Percentiles rank a stretch among this genome's conserved stretches.
Conservation (phyloP, 2,888 invertebrate species). For the Gastracanthus pulcherrimus region DNA sequence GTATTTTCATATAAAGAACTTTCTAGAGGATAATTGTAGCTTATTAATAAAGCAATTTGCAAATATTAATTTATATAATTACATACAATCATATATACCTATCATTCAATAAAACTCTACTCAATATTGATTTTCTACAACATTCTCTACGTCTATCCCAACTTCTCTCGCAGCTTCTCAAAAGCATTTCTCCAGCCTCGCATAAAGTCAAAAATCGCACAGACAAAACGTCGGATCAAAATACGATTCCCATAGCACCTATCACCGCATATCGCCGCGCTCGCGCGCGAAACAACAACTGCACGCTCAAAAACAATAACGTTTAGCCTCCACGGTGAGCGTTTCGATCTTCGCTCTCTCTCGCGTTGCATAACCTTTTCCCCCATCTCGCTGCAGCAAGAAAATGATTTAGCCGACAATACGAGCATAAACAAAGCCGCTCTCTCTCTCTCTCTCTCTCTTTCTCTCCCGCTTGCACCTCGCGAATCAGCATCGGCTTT, state of each 20-base stretch:
- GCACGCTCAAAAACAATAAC: constrained; percentile 46
- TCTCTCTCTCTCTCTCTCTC: neutral
- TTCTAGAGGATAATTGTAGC: neutral
- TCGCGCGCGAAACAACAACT: too few species aligned
- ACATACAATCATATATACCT: too few species aligned
- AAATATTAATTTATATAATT: too few species aligned
- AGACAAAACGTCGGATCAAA: too few species aligned
- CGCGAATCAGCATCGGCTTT: neutral
- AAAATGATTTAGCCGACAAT: constrained; percentile 57
- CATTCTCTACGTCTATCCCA: too few species aligned
- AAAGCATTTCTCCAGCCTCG: too few species aligned
- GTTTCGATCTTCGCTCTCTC: constrained; percentile 22
- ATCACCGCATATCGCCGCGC: too few species aligned
- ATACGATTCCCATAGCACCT: too few species aligned
- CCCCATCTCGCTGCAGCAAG: neutral
- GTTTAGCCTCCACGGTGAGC: constrained; percentile 17
- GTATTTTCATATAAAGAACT: neutral
- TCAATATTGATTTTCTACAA: too few species aligned
- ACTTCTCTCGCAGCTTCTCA: too few species aligned
- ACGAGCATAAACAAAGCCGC: constrained; percentile 53
- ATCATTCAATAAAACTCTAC: too few species aligned
- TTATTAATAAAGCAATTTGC: neutral
- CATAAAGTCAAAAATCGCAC: too few species aligned
- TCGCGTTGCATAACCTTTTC: neutral
- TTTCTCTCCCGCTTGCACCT: neutral